Base-by-base conservation (phyloP, 1,140 invertebrate genomes). In the Prorops nasuta region DNA sequence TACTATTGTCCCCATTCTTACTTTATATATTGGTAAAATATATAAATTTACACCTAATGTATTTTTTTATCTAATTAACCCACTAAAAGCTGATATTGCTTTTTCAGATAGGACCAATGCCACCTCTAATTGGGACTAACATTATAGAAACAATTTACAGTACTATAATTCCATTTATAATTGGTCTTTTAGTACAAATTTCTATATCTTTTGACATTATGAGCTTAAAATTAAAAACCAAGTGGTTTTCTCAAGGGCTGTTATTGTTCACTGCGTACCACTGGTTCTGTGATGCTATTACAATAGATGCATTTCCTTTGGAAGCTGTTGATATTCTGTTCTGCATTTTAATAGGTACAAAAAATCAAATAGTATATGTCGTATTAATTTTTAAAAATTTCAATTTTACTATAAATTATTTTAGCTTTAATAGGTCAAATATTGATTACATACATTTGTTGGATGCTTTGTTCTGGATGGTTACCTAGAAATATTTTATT, bases 211-310 rank as follows among this genome's bases (percentile, higher is more conserved):
- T 63, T 18, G 43, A 54, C 22, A 52, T 49, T 10, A 46, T 41
- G 19, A 56, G 46, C 18, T 34, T 37, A 6, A 50, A 42, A 31
- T 12, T 60, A 28, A 58, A 58, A 31, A 69, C 69, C 1, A 57
- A 41, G 3, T 73, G 69, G 71, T 64, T 76, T 37, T 63, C 75
- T 3, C 66, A 67, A 48, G 41, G 41, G 2, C 46, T 75, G 10
- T 37, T 76, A n/a, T 51, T 77, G 21, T 16, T 72, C 8, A 76
- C 67, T 19, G 69, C 72, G 1, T 77, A 72, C 44, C 70, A 76
- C 39, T 72, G 70, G 63, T 77, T 77, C 49, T 77, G 69, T 17
- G 73, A 77, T 44, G 73, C 74, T 14, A 47, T 76, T 37, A 66
- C 66, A 9, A 62, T 66, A 6, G 74, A 77, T 36, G 68, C 69